Evolutionary conservation across 1,140 invertebrate species (phyloP), one percentile per base, ranked within the genome.

Genomic region (Euura lappo): DNA sequence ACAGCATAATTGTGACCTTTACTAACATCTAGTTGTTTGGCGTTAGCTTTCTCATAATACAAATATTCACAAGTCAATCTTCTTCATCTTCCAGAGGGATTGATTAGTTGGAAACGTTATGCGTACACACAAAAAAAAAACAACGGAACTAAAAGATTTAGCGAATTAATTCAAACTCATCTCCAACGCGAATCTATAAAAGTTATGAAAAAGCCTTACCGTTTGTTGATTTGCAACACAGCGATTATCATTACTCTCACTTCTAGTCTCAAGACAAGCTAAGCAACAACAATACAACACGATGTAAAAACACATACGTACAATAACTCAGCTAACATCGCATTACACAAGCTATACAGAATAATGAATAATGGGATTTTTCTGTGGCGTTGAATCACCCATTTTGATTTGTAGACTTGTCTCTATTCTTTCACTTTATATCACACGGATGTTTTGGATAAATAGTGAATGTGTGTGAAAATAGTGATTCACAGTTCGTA

Each of bases 261-360:
- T 5, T 60, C 51, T 60, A 60, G 51, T 60, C 6, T 2, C 13
- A 60, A 11, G 10, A 60, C 3, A 60, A 60, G 3, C 51, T 6
- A 60, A 60, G 13, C 51, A 60, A 60, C 51, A 60, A 60, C 51
- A 6, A 60, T n/a, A 60, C 51, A 60, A 60, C 51, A 60, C 51
- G 6, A 60, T 4, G 10, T 60, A 8, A 28, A 60, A 60, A 4
- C 51, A 60, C 13, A 60, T 60, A 60, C 51, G 6, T 60, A 60
- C 51, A 60, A 60, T 60, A 60, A 60, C 6, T 60, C 51, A 11
- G 13, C 51, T 11, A 60, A 60, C 51, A 60, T n/a, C 51, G 13
- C 10, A 60, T 60, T 60, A 60, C 51, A n/a, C 10, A 5, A 60
- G 0, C 10, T 11, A 60, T 28, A 60, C 10, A 60, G 13, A 60